These are phyloP conservation scores for Hirtodrosophila histrioides DNA, from an alignment of 2,888 invertebrate species.

Conservation along the genomic window DNA sequence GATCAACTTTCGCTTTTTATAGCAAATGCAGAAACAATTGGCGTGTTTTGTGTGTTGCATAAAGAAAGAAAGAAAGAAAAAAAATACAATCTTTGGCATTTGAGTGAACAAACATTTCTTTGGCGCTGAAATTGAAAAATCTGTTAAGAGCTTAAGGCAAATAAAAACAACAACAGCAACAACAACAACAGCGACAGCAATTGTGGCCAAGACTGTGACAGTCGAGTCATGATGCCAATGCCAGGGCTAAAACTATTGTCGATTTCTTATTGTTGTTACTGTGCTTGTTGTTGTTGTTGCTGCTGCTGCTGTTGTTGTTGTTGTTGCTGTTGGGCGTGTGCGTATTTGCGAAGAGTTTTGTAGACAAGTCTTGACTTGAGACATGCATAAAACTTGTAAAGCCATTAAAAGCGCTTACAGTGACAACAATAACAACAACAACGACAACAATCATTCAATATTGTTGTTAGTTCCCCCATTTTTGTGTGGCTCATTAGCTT, in stretches of 20 bases:
- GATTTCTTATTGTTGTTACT: constrained; percentile 26
- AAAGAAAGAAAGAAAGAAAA: constrained; percentile 18
- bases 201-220: constrained; percentile 47
- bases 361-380: constrained; percentile 28
- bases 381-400: constrained; percentile 67
- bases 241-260: constrained; percentile 50
- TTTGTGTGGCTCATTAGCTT: constrained; percentile 45
- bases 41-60: constrained; percentile 66
- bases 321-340: constrained; percentile 71
- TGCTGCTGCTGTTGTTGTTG: constrained; percentile 30
- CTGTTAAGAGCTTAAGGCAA: constrained; percentile 73
- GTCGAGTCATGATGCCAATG: constrained; percentile 49
- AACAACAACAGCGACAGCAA: constrained; percentile 30
- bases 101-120: constrained; percentile 56
- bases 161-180: constrained; percentile 29
- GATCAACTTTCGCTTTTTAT: constrained; percentile 61
- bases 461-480: constrained; percentile 39
- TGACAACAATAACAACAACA: constrained; percentile 35
- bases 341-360: constrained; percentile 58
- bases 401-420: constrained; percentile 53
- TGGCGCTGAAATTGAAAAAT: constrained; percentile 62
- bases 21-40: constrained; percentile 48
- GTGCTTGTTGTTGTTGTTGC: constrained; percentile 18
- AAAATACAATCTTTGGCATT: constrained; percentile 52
- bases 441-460: constrained; percentile 45